Conservation (phyloP, 2,797 vertebrate species). For the Poeciliopsis turneri region DNA sequence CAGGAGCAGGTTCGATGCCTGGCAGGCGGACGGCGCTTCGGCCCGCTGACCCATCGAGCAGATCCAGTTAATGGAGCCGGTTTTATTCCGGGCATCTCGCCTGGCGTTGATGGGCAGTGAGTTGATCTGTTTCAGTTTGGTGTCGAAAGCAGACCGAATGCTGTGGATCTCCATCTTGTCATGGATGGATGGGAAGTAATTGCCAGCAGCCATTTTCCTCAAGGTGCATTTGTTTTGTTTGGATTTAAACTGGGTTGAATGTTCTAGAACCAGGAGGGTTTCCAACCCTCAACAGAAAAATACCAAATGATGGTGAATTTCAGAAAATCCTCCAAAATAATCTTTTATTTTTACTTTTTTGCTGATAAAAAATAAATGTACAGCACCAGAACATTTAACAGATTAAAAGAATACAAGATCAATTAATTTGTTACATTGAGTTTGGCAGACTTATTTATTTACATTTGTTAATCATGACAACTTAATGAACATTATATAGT, state of each 20-base stretch:
- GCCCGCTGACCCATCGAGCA: not conserved
- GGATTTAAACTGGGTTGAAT: slow-evolving; percentile 25
- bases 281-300: not conserved
- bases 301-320: not conserved
- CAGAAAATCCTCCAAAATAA: not conserved
- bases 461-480: no score
- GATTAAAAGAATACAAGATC: not conserved
- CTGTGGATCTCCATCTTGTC: slow-evolving; percentile 10
- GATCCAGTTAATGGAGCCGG: not conserved
- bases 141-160: not conserved
- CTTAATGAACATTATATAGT: no score
- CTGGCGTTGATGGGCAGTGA: not conserved
- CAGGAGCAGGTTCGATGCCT: not conserved
- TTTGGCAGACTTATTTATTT: no score
- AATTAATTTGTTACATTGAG: no score
- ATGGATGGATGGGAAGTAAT: slow-evolving; percentile 24
- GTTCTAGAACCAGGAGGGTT: slow-evolving; percentile 14
- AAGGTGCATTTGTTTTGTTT: slow-evolving; percentile 27
- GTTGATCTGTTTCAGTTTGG: not conserved
- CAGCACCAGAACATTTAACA: not conserved
- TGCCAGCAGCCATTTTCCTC: slow-evolving; percentile 30
- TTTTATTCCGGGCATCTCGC: no score
- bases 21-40: not conserved
- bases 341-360: not conserved
- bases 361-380: not conserved